These are phyloP conservation scores for Pampusana beccarii DNA, from an alignment of 2,113 vertebrate species.

Conservation along the genomic window DNA sequence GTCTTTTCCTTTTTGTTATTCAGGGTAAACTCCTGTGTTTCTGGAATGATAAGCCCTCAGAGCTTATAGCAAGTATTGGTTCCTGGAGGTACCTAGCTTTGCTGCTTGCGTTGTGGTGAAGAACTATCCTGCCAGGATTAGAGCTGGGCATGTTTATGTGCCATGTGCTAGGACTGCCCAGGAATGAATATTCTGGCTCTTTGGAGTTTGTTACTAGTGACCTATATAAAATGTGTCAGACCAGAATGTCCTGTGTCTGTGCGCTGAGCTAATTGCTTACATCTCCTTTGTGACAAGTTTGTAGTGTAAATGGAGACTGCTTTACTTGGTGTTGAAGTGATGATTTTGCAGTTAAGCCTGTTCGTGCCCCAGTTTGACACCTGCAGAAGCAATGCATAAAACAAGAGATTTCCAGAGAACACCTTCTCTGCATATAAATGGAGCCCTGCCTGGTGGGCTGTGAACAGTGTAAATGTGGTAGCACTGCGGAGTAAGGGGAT, in stretches of 20 bases:
- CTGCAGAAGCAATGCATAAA: background rate
- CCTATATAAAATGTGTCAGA: conserved; percentile 6
- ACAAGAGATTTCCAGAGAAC: background rate
- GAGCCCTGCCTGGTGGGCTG: background rate
- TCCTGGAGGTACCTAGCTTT: background rate
- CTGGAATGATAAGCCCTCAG: background rate
- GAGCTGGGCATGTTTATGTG: background rate
- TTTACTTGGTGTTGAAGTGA: background rate
- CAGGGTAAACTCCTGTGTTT: background rate
- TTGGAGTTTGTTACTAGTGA: background rate
- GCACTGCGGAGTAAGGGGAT: background rate
- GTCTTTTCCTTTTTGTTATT: background rate
- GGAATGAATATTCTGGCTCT: background rate
- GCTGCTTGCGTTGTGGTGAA: background rate
- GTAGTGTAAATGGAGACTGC: background rate
- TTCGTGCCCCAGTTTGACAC: background rate
- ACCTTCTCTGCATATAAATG: background rate
- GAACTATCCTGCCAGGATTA: background rate
- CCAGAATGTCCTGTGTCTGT: background rate
- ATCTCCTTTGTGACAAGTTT: background rate
- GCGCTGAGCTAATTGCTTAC: background rate
- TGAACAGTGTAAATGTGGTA: fast-evolving
- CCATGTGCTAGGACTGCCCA: background rate
- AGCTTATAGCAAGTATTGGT: background rate
- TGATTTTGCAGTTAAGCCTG: background rate